phyloP scores from a whole-genome alignment of 2,113 vertebrate genomes.

The Lophius piscatorius region DNA sequence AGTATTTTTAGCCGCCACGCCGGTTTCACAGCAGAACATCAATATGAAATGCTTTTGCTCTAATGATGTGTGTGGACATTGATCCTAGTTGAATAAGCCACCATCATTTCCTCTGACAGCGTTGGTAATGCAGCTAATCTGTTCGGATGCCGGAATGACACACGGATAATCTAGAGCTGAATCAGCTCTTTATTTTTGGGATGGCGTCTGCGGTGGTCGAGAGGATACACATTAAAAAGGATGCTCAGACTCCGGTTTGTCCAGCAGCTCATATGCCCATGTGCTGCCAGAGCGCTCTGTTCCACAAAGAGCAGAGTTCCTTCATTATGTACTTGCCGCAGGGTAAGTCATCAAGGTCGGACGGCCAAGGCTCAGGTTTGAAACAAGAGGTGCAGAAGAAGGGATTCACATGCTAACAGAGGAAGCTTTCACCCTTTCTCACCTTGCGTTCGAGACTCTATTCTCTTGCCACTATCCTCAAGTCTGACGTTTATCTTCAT shows the following conservation, averaged over 20 bases:
- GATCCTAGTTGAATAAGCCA: slow-evolving; percentile 30
- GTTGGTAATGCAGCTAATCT: slow-evolving; percentile 33
- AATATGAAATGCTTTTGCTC: slow-evolving; percentile 39
- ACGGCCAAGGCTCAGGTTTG: slow-evolving; percentile 9
- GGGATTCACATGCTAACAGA: neutral
- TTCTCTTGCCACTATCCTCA: slow-evolving; percentile 7
- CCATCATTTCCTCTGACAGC: slow-evolving; percentile 22
- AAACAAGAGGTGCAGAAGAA: slow-evolving; percentile 16
- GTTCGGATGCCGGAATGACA: slow-evolving; percentile 2
- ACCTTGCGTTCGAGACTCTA: neutral
- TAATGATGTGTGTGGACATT: slow-evolving; percentile 36
- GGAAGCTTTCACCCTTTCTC: neutral
- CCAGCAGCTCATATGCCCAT: slow-evolving; percentile 29
- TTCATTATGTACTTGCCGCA: slow-evolving; percentile 52
- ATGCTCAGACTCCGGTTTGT: slow-evolving; percentile 11
- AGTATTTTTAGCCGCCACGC: slow-evolving; percentile 33
- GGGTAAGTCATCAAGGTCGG: slow-evolving; percentile 50
- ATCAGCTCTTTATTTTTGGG: no score
- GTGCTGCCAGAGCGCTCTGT: slow-evolving; percentile 27
- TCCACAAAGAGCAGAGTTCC: slow-evolving; percentile 38
- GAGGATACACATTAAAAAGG: slow-evolving; percentile 23
- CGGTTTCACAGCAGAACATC: slow-evolving; percentile 15
- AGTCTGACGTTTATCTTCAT: slow-evolving; percentile 25
- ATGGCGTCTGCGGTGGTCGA: slow-evolving; percentile 16
- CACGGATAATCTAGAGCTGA: slow-evolving; percentile 16